Evolutionary conservation across 2,797 vertebrate species (phyloP).

Genomic region (Falco cherrug): DNA sequence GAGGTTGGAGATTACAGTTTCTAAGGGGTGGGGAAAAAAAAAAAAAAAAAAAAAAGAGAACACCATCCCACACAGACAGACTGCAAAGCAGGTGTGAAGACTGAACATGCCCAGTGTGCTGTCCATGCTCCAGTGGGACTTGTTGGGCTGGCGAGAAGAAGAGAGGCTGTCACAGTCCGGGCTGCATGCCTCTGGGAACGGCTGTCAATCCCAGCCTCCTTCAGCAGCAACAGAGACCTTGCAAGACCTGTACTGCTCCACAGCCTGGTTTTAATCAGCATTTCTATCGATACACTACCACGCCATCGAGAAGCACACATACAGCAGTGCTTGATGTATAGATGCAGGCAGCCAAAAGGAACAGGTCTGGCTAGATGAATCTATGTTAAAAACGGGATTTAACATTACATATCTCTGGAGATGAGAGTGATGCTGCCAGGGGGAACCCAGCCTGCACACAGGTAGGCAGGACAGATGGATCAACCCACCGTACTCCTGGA

Average conservation of each 20-base stretch:
- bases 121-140: accelerated
- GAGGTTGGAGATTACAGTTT: background rate
- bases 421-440: background rate
- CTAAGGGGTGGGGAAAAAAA: too few species aligned
- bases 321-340: accelerated
- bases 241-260: background rate
- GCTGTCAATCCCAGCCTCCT: background rate
- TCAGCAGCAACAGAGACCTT: background rate
- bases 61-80: background rate
- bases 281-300: background rate
- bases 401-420: background rate
- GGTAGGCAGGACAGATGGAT: background rate
- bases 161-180: background rate
- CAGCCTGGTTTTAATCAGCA: background rate
- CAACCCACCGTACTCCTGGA: background rate
- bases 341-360: background rate
- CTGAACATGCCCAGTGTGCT: background rate
- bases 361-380: background rate
- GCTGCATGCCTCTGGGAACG: background rate
- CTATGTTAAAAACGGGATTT: background rate
- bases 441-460: background rate
- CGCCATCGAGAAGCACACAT: background rate
- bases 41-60: background rate
- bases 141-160: background rate
- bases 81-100: background rate